Evolutionary conservation across 2,797 vertebrate genomes (phyloP).

Genomic region (Avahi laniger): DNA sequence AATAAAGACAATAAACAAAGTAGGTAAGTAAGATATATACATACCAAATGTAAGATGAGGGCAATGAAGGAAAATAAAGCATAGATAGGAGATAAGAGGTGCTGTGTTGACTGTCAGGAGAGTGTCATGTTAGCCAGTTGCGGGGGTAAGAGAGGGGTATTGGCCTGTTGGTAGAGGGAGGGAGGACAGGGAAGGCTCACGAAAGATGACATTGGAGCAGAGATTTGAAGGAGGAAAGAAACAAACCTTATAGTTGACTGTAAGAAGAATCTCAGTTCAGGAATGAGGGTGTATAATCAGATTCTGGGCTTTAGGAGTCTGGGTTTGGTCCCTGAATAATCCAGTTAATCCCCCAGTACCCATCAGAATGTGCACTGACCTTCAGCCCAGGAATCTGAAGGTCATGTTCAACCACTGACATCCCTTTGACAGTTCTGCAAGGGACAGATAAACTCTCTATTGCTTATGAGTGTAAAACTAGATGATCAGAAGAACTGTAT

Average conservation of each 20-base stretch:
- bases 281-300: too few species aligned
- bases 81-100: not conserved
- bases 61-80: not conserved
- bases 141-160: too few species aligned
- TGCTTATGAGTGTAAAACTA: not conserved
- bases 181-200: not conserved
- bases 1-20: not conserved
- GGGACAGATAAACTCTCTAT: not conserved
- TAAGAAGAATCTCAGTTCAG: not conserved
- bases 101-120: not conserved
- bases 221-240: not conserved
- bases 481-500: not conserved
- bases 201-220: not conserved
- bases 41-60: not conserved
- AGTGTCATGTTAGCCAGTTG: not conserved
- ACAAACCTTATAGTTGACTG: not conserved
- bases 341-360: not conserved
- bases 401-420: not conserved
- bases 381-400: not conserved
- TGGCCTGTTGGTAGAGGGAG: not conserved
- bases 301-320: not conserved
- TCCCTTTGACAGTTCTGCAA: not conserved
- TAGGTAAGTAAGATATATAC: not conserved
- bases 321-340: not conserved
- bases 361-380: not conserved